Conservation (phyloP, 2,888 invertebrate genomes). For the Zonitis immaculata region DNA sequence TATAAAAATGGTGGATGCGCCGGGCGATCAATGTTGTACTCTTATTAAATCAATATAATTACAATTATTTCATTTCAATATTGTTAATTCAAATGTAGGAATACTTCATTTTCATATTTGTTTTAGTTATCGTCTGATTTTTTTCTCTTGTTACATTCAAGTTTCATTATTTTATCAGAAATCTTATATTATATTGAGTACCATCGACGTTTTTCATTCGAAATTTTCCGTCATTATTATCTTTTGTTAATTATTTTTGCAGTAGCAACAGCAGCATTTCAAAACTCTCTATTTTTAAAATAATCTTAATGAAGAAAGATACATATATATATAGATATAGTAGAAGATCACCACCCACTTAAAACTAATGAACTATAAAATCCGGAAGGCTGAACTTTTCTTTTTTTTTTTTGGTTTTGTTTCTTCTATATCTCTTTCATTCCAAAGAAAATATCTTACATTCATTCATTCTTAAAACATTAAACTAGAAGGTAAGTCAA, state of each 20-base stretch:
- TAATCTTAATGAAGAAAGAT: conserved; percentile 35
- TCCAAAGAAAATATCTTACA: neutral
- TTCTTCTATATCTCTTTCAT: conserved; percentile 8
- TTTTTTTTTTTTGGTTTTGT: neutral
- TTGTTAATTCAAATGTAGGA: neutral
- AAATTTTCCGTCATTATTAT: conserved; percentile 16
- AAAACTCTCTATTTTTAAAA: conserved; percentile 30
- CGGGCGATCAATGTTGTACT: neutral
- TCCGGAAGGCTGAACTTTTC: conserved; percentile 14
- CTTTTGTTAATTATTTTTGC: conserved; percentile 32
- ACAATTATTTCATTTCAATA: too few species aligned
- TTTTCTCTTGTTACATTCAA: too few species aligned
- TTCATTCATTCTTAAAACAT: neutral
- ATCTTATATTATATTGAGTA: neutral
- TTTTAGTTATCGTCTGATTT: neutral
- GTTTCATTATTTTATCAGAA: neutral
- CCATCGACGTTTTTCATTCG: neutral
- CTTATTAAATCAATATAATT: too few species aligned
- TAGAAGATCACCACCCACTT: conserved; percentile 6
- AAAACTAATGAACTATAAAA: conserved; percentile 19
- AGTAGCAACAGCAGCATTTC: conserved; percentile 20
- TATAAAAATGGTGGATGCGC: neutral
- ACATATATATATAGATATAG: too few species aligned
- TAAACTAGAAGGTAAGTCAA: conserved; percentile 8
- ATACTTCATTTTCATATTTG: neutral